Base-by-base conservation (phyloP, 2,797 vertebrate genomes). In the Rhinichthys osculus region DNA sequence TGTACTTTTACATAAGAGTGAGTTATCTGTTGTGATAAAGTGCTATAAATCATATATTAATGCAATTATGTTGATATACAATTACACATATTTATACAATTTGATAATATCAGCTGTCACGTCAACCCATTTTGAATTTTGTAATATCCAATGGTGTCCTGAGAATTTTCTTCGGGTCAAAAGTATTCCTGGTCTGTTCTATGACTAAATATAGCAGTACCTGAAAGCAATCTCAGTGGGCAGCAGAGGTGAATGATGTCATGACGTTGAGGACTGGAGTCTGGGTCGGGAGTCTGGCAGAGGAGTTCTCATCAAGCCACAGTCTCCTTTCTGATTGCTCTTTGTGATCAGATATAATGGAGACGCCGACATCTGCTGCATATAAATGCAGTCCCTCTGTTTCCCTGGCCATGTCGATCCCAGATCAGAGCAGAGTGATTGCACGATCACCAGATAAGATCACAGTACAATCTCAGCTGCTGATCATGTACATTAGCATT, bases 261-360 rank as follows among this genome's bases (percentile, higher is more conserved):
- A 89, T 85, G 78, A 84, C 38, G 54, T 74, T 44, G 64, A 72
- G 33, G 66, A 19, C 27, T 64, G 57, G 30, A 76, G 87, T 83
- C 83, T 86, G 52, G 82, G 52, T 14, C 42, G 30, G 40, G 66
- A 87, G 52, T 81, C 83, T 86, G 70, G 83, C 78, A 84, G 82
- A 77, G 81, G 62, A 64, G 64, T 84, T 78, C 52, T 80, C 69
- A 76, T 88, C 85, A 82, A 69, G 69, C 81, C 23, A 38, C 59
- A 54, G 66, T 69, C 81, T 79, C 52, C 50, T 35, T 40, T 76
- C 85, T 87, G 89, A 87, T 89, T 85, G 82, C 84, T 84, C 79
- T 77, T 84, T 89, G 66, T 81, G 59, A 87, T 89, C 83, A 86
- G 72, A 89, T 87, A 80, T 85, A 87, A 87, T 87, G 47, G 71